Base-by-base conservation (phyloP, 2,113 vertebrate species). In the Leiothrix lutea region DNA sequence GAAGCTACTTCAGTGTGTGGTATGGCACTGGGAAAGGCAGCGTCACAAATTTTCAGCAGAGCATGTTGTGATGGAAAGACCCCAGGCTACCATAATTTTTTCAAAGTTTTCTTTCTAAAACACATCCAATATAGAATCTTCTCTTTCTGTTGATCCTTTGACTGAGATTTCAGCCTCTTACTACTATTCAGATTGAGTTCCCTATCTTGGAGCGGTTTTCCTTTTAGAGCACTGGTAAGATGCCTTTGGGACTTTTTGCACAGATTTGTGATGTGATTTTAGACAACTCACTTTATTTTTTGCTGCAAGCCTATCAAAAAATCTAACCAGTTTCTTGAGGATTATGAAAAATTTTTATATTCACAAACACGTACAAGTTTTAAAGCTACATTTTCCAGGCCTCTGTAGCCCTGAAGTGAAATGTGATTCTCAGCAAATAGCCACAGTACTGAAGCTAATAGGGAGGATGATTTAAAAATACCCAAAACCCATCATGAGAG, bases 131-230 rank as follows among this genome's bases (percentile, higher is more conserved):
- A 40, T 53, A 61, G 26, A 54, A 11, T n/a, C 22, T 51, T 16
- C 20, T 45, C 13, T 61, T 80, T 48, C 36, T 83, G 8, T 73
- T 73, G 36, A 64, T 65, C 23, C 10, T 60, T 38, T 65, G 15
- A 28, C 58, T 42, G 33, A 9, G 38, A 70, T 83, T 91, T 91
- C 19, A 74, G 13, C 19, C 9, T 82, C 38, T 48, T 5, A 0
- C 11, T 74, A 3, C 9, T 26, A 31, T 82, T 60, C 11, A 64
- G 31, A n/a, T 61, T 53, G n/a, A 71, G 24, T 29, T 87, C 33
- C 44, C 7, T 29, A 5, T 38, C 35, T 54, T 25, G 23, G 33
- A 23, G 56, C 0, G 0, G 3, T 28, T 80, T 70, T 61, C 5
- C 2, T 86, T 75, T 53, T 50, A 50, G 16, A 94, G 24, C 28